Conservation (phyloP, 2,113 vertebrate species). For the Charina bottae region DNA sequence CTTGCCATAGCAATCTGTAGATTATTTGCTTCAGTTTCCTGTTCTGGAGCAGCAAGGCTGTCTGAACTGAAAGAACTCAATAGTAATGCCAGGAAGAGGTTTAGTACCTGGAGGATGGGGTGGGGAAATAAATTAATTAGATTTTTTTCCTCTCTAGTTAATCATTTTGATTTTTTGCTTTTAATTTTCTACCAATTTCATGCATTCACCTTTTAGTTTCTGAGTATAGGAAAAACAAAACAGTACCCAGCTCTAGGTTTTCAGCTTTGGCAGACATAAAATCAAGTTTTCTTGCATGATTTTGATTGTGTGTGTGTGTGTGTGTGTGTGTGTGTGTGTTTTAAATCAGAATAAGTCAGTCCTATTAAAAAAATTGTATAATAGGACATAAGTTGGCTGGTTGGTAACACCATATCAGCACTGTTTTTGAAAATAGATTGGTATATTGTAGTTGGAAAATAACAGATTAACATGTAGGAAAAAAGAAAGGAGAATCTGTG, state of each 20-base stretch:
- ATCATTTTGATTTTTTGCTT: not conserved
- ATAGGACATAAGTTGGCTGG: not conserved
- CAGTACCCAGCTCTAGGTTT: not conserved
- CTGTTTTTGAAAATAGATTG: not conserved
- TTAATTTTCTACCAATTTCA: not conserved
- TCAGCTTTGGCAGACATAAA: not conserved
- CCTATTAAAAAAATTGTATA: not conserved
- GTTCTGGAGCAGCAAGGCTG: conserved; percentile 84
- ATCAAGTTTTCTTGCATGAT: not conserved
- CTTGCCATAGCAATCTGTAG: conserved; percentile 87
- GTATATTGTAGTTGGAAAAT: not conserved
- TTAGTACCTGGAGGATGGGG: conserved; percentile 84
- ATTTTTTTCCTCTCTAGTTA: conserved; percentile 5
- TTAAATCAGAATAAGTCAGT: not conserved
- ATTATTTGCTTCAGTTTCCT: conserved; percentile 90
- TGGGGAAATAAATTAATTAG: not conserved
- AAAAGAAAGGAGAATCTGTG: not conserved
- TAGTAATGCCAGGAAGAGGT: conserved; percentile 94
- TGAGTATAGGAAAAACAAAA: not conserved
- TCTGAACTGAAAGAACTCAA: conserved; percentile 98
- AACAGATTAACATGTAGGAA: not conserved
- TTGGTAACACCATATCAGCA: not conserved
- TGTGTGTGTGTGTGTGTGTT: too few species aligned
- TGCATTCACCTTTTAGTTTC: not conserved
- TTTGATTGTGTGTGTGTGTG: not conserved